phyloP scores from a whole-genome alignment of 2,888 invertebrate genomes.

The Diplolepis rosae region DNA sequence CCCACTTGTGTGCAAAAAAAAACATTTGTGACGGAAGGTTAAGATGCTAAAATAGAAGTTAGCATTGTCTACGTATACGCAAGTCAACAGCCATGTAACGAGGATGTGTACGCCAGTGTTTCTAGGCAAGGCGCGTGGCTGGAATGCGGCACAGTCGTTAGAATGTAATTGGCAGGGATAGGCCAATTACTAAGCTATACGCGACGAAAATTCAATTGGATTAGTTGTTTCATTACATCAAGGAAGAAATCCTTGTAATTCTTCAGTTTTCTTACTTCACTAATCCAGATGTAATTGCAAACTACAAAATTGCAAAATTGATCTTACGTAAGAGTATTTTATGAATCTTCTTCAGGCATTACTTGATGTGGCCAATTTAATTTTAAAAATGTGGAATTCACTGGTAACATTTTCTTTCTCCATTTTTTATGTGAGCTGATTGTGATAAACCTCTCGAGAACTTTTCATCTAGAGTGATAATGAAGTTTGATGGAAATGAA shows the following conservation, averaged over 20 bases:
- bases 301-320: not conserved
- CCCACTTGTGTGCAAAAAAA: too few relatives aligned
- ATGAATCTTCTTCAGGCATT: not conserved
- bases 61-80: conserved; percentile 21
- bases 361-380: too few relatives aligned
- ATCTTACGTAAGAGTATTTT: not conserved
- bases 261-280: not conserved
- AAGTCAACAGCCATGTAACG: conserved; percentile 24
- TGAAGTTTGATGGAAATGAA: not conserved
- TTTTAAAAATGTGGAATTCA: too few relatives aligned
- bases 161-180: conserved; percentile 24
- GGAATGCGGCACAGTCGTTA: conserved; percentile 67
- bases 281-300: not conserved
- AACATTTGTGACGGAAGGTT: too few relatives aligned
- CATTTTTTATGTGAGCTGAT: too few relatives aligned
- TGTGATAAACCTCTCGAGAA: too few relatives aligned
- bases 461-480: too few relatives aligned
- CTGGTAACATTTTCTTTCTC: too few relatives aligned
- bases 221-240: conserved; percentile 5
- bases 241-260: conserved; percentile 19
- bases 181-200: conserved; percentile 22
- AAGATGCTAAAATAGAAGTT: conserved; percentile 3
- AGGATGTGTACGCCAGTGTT: conserved; percentile 64
- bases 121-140: conserved; percentile 71
- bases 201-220: conserved; percentile 27